Percentiles rank a stretch among this genome's conserved stretches.
phyloP scores from a whole-genome alignment of 2,888 invertebrate species.

The Netelia fuscicornis region DNA sequence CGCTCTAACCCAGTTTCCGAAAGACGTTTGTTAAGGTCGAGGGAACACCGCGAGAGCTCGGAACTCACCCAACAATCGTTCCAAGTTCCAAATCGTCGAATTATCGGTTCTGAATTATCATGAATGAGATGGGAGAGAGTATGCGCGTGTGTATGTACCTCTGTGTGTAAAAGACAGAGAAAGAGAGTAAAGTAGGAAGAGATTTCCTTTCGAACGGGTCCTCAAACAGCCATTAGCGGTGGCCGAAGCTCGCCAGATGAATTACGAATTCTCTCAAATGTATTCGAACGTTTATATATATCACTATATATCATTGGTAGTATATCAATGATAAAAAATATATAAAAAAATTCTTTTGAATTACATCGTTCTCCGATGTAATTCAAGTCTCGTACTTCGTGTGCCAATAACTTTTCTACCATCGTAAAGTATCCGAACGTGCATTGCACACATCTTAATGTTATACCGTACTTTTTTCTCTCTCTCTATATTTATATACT shows the following conservation, averaged over 20 bases:
- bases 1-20: constrained; percentile 48
- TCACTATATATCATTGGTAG: too few relatives aligned
- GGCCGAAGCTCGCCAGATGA: constrained; percentile 4
- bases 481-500: too few relatives aligned
- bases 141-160: too few relatives aligned
- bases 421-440: too few relatives aligned
- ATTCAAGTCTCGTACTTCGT: too few relatives aligned
- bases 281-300: background rate
- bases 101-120: constrained; percentile 26
- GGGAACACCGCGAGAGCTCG: constrained; percentile 14
- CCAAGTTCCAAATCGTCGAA: constrained; percentile 43
- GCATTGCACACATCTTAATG: too few relatives aligned
- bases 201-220: constrained; percentile 22
- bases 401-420: too few relatives aligned
- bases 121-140: background rate
- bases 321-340: too few relatives aligned
- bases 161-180: too few relatives aligned
- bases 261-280: constrained; percentile 10
- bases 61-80: constrained; percentile 28
- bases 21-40: constrained; percentile 55
- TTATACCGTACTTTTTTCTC: too few relatives aligned
- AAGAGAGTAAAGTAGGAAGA: background rate
- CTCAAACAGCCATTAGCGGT: constrained; percentile 25
- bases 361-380: too few relatives aligned
- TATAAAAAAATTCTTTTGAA: too few relatives aligned